Evolutionary conservation across 2,888 invertebrate species (phyloP).

Genomic region (Rotaria sp.): DNA sequence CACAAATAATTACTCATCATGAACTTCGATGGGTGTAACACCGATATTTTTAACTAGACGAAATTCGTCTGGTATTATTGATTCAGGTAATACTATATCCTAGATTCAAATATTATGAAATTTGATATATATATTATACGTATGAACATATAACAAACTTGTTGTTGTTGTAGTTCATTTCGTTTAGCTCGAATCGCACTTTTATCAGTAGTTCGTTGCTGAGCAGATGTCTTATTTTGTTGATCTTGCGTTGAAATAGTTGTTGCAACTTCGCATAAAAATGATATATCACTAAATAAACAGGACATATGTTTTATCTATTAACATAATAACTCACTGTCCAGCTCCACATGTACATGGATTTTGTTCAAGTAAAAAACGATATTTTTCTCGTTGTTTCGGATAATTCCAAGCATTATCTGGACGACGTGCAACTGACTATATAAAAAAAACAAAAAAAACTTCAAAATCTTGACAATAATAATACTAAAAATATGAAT

Average conservation of each 20-base stretch:
- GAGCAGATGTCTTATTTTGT: constrained; percentile 41
- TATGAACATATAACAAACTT: not conserved
- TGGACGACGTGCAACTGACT: constrained; percentile 45
- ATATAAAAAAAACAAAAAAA: constrained; percentile 43
- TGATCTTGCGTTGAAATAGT: constrained; percentile 43
- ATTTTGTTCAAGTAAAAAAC: constrained; percentile 52
- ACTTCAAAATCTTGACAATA: not conserved
- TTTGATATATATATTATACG: not conserved
- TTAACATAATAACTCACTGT: constrained; percentile 45
- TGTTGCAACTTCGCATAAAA: constrained; percentile 52
- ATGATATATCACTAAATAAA: constrained; percentile 53
- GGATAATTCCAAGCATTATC: constrained; percentile 52
- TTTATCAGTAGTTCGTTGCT: constrained; percentile 39
- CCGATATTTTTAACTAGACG: constrained; percentile 54
- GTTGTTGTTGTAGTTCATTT: not conserved
- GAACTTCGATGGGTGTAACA: constrained; percentile 51
- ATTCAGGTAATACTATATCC: constrained; percentile 51
- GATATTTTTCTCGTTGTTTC: constrained; percentile 50
- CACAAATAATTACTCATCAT: constrained; percentile 49
- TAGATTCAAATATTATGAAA: constrained; percentile 42
- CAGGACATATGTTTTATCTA: not conserved
- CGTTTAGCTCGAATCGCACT: constrained; percentile 35
- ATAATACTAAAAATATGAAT: not conserved
- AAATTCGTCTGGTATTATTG: constrained; percentile 53
- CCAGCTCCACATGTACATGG: constrained; percentile 55